Evolutionary conservation across 2,888 invertebrate species (phyloP).

Genomic region (Aspidiotus rigidus): DNA sequence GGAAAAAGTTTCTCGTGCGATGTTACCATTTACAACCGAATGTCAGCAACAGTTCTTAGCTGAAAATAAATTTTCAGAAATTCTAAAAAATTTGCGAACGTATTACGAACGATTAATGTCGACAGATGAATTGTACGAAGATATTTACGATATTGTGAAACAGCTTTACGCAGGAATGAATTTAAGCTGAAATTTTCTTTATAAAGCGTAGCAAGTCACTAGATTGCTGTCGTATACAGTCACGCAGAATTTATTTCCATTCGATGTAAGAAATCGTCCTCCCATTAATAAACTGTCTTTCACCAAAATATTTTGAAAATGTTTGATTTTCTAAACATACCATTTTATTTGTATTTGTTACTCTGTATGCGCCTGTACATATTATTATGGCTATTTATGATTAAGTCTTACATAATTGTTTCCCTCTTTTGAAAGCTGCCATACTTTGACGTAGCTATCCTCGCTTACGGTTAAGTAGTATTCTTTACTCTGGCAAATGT

Average conservation of each 20-base stretch:
- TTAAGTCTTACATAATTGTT: slow-evolving; percentile 28
- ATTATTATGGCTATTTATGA: slow-evolving; percentile 31
- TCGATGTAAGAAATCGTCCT: slow-evolving; percentile 39
- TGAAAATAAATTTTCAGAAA: not conserved
- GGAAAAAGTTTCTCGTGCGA: slow-evolving; percentile 23
- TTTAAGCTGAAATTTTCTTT: slow-evolving; percentile 6
- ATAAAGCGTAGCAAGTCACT: slow-evolving; percentile 39
- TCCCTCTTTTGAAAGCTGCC: slow-evolving; percentile 38
- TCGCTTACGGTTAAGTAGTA: slow-evolving; percentile 40
- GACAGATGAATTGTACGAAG: slow-evolving; percentile 1
- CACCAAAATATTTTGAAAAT: slow-evolving; percentile 38
- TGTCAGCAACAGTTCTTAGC: not conserved
- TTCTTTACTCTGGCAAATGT: slow-evolving; percentile 38
- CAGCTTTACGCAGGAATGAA: slow-evolving; percentile 4
- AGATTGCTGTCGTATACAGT: slow-evolving; percentile 40
- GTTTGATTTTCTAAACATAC: slow-evolving; percentile 37
- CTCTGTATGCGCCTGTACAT: too few species aligned
- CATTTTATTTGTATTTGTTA: too few species aligned
- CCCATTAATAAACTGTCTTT: slow-evolving; percentile 40
- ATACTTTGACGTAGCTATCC: slow-evolving; percentile 41
- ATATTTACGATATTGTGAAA: slow-evolving; percentile 8
- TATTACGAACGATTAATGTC: slow-evolving; percentile 20
- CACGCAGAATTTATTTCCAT: slow-evolving; percentile 40
- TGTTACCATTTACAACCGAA: slow-evolving; percentile 3
- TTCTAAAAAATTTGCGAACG: slow-evolving; percentile 7